A percentile compares a stretch with the other conserved stretches of the same genome.
These are phyloP conservation scores for Phodopus roborovskii DNA, from an alignment of 2,113 vertebrate genomes.

Conservation along the genomic window DNA sequence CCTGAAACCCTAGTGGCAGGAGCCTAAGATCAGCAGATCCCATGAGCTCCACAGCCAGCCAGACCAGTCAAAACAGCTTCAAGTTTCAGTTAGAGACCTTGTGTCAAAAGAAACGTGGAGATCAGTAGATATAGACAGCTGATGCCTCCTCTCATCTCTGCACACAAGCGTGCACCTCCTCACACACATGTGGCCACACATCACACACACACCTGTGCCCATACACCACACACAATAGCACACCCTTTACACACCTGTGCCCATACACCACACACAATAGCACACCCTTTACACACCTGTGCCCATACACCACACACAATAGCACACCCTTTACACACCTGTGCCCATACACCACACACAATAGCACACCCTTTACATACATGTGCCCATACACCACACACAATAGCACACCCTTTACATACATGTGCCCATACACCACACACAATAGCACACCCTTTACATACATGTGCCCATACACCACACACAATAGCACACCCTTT, in stretches of 20 bases:
- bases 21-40: neutral
- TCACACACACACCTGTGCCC: no score
- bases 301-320: no score
- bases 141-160: neutral
- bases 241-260: neutral
- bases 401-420: no score
- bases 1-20: no score
- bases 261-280: neutral
- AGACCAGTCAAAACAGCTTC: neutral
- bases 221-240: no score
- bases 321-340: no score
- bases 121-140: neutral
- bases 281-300: neutral
- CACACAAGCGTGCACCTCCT: neutral
- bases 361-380: neutral
- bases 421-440: no score
- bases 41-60: neutral
- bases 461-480: no score
- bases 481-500: no score
- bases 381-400: neutral
- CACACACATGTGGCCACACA: neutral
- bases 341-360: neutral
- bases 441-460: no score
- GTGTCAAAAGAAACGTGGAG: neutral
- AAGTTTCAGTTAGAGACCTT: neutral